A percentile compares a stretch with the other conserved stretches of the same genome.
phyloP scores from a whole-genome alignment of 2,113 vertebrate species.

The Circaetus gallicus region DNA sequence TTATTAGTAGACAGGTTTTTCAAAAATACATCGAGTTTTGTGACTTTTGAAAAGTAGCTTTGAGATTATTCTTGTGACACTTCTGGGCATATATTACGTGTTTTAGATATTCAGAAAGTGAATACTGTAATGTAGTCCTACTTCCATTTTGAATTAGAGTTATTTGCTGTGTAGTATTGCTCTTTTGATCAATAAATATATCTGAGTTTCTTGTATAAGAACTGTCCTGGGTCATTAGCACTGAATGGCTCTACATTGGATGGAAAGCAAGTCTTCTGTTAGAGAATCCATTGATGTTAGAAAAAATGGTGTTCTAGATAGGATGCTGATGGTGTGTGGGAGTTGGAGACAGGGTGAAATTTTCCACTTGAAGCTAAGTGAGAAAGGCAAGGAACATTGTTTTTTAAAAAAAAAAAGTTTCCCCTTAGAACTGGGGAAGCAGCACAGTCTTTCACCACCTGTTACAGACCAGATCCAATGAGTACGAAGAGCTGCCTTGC shows the following conservation, averaged over 20 bases:
- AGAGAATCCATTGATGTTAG: neutral
- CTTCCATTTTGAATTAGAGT: neutral
- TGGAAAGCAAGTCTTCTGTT: neutral
- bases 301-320: neutral
- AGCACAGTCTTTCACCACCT: neutral
- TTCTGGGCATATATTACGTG: neutral
- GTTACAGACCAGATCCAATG: neutral
- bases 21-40: neutral
- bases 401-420: neutral
- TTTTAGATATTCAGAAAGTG: neutral
- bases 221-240: neutral
- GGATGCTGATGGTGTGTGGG: neutral
- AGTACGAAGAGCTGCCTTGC: neutral
- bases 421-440: neutral
- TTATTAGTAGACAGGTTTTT: neutral
- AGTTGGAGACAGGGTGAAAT: neutral
- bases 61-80: neutral
- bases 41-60: neutral
- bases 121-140: neutral
- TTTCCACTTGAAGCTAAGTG: neutral
- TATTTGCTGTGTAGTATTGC: neutral
- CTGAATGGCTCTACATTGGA: neutral
- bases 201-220: neutral
- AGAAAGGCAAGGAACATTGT: neutral
- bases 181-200: neutral